These are phyloP conservation scores for Macropus fuliginosus DNA, from an alignment of 2,797 vertebrate genomes.

Conservation along the genomic window DNA sequence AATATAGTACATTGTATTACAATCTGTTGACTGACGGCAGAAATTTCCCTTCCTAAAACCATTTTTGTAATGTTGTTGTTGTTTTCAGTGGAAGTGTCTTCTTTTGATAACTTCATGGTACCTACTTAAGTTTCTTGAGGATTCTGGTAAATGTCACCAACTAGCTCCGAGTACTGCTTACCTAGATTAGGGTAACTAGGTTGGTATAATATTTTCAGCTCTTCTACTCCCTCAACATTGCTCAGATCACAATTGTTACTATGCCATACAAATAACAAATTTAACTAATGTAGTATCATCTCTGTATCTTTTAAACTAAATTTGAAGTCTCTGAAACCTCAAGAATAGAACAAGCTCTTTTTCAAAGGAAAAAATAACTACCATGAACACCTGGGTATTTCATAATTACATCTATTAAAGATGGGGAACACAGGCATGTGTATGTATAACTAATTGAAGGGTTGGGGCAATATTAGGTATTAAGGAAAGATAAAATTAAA, in stretches of 20 bases:
- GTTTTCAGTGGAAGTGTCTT: background rate
- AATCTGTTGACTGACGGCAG: background rate
- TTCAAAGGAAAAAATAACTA: background rate
- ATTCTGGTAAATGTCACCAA: background rate
- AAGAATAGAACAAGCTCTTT: background rate
- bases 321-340: background rate
- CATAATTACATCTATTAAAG: background rate
- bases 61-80: background rate
- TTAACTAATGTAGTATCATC: background rate
- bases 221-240: background rate
- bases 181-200: background rate
- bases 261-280: background rate
- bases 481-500: background rate
- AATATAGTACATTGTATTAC: background rate
- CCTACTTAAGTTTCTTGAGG: background rate
- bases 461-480: background rate
- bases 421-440: background rate
- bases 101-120: background rate
- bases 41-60: background rate
- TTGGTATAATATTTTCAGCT: background rate
- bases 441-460: background rate
- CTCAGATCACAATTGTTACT: background rate
- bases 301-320: background rate
- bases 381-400: background rate
- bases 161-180: background rate